Evolutionary conservation across 2,113 vertebrate genomes (phyloP).

Genomic region (Prinia subflava): DNA sequence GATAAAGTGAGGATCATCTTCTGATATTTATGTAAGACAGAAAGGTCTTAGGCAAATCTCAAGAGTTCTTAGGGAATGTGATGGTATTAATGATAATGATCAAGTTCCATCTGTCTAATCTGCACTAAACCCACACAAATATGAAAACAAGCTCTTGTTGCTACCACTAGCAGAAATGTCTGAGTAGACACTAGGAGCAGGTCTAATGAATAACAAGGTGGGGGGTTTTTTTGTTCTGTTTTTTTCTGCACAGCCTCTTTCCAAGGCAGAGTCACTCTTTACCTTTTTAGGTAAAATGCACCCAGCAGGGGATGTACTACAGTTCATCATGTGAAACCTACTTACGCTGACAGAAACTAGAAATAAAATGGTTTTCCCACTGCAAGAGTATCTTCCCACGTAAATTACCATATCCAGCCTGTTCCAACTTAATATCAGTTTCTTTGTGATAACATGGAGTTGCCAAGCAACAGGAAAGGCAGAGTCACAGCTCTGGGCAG

Average conservation of each 20-base stretch:
- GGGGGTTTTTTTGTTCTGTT: not conserved
- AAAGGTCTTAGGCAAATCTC: not conserved
- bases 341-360: constrained; percentile 55
- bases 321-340: constrained; percentile 54
- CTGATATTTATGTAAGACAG: not conserved
- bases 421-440: constrained; percentile 71
- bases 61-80: not conserved
- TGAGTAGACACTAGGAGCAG: not conserved
- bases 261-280: constrained; percentile 32
- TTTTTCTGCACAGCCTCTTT: not conserved
- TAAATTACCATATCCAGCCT: constrained; percentile 65
- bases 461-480: constrained; percentile 69
- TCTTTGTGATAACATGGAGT: constrained; percentile 62
- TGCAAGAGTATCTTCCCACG: constrained; percentile 64
- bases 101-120: not conserved
- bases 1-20: not conserved
- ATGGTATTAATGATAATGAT: not conserved
- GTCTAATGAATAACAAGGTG: constrained; percentile 23
- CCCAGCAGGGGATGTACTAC: constrained; percentile 26
- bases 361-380: constrained; percentile 65
- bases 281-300: constrained; percentile 71
- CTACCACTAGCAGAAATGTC: not conserved
- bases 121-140: not conserved
- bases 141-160: not conserved
- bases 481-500: constrained; percentile 62